Evolutionary conservation across 2,797 vertebrate genomes (phyloP), one percentile per base, ranked within the genome.

Genomic region (Sebastes oblongus): DNA sequence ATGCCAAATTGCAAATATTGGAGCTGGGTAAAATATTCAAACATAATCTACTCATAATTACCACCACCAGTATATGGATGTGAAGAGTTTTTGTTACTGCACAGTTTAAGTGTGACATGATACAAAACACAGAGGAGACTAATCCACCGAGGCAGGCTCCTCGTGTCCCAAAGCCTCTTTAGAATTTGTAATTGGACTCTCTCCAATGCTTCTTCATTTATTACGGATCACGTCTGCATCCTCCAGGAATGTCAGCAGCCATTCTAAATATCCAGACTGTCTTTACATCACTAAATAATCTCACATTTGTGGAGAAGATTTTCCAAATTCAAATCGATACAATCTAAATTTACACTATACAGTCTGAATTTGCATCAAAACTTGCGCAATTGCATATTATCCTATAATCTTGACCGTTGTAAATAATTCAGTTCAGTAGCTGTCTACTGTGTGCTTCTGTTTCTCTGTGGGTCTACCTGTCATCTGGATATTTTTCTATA

Each of bases 1-100:
- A 46, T 42, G 24, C 8, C 59, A 50, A 29, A 64, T 29, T 72
- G 65, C n/a, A 69, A 74, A 46, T 69, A 61, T 5, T 75, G 18
- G 27, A 34, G 39, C 24, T 20, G 5, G 50, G 11, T 22, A 81
- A 46, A 74, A 77, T 62, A 78, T 72, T 62, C 34, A 62, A 46
- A 20, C 39, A 54, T 73, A 56, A 79, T 76, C 61, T 55, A 4
- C 42, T 75, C 58, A 27, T 70, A 66, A 76, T 78, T 72, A 78
- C 64, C 65, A 64, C 39, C 30, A 68, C 56, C 22, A 39, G 7
- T n/a, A 66, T 68, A 58, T 22, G 32, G 12, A 80, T 68, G 29
- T 66, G 32, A 55, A 55, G 34, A 29, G 25, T 18, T 72, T 72
- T 70, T 83, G 72, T 81, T 24, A 20, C 29, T 36, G 54, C 66